Evolutionary conservation across 2,888 invertebrate genomes (phyloP).

Genomic region (Hydroisotoma schaefferi): DNA sequence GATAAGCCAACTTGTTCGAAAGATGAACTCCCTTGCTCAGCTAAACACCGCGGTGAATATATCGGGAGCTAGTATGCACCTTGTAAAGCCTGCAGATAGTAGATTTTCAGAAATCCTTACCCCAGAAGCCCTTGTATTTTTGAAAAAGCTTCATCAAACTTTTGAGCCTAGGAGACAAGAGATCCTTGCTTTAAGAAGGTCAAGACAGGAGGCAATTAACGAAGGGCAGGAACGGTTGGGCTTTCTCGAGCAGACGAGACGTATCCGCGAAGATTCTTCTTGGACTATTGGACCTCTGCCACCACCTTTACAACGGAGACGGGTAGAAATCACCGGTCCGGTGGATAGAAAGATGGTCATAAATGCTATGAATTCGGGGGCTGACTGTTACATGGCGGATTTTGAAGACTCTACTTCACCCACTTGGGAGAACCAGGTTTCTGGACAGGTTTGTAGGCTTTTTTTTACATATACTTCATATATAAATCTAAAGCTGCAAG

Average conservation of each 20-base stretch:
- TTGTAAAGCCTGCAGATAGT: slow-evolving; percentile 18
- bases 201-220: slow-evolving; percentile 32
- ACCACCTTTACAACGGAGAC: slow-evolving; percentile 21
- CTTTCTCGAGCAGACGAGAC: slow-evolving; percentile 30
- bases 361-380: slow-evolving; percentile 38
- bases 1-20: background rate
- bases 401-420: slow-evolving; percentile 41
- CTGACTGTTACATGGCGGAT: slow-evolving; percentile 42
- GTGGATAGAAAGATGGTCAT: slow-evolving; percentile 43
- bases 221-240: slow-evolving; percentile 23
- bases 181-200: slow-evolving; percentile 21
- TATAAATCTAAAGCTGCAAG: too few relatives aligned
- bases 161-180: slow-evolving; percentile 36
- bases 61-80: slow-evolving; percentile 4
- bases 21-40: slow-evolving; percentile 1
- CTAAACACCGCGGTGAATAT: background rate
- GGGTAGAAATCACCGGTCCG: slow-evolving; percentile 41
- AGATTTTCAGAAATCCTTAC: slow-evolving; percentile 27
- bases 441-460: too few relatives aligned
- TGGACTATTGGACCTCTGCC: slow-evolving; percentile 37
- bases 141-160: slow-evolving; percentile 33
- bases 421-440: slow-evolving; percentile 34
- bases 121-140: slow-evolving; percentile 32
- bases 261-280: slow-evolving; percentile 27
- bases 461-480: too few relatives aligned